Conservation (phyloP, 2,888 invertebrate genomes). For the Lordiphosa fenestrarum region DNA sequence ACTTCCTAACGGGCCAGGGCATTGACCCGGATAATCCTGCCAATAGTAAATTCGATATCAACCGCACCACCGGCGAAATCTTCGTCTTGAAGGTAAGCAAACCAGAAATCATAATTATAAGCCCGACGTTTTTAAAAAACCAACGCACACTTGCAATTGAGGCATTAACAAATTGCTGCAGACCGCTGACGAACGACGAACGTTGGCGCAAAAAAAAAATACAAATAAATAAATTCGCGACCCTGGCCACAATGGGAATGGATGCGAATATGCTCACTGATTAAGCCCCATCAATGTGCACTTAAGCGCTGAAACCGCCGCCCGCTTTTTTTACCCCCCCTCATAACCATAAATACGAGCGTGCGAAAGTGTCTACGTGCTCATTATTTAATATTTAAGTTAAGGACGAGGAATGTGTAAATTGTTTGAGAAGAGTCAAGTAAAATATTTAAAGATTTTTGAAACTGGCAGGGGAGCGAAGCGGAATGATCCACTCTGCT, state of each 20-base stretch:
- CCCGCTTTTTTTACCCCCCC: not conserved
- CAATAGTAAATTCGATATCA: constrained; percentile 98
- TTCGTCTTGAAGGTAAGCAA: constrained; percentile 92
- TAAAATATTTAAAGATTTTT: too few relatives aligned
- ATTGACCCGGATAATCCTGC: constrained; percentile 97
- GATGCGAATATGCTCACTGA: constrained; percentile 43
- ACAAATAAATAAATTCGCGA: constrained; percentile 15
- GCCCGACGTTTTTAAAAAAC: constrained; percentile 13
- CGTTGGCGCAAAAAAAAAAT: constrained; percentile 18
- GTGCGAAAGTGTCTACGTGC: constrained; percentile 40
- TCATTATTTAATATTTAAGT: constrained; percentile 63
- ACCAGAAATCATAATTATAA: not conserved
- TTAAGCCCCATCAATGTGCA: constrained; percentile 54
- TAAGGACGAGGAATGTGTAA: constrained; percentile 11
- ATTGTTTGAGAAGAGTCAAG: too few relatives aligned
- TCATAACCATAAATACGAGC: constrained; percentile 22
- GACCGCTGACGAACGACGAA: constrained; percentile 25
- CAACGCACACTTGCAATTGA: constrained; percentile 33
- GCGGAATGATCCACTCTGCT: too few relatives aligned
- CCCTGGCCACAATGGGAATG: constrained; percentile 33
- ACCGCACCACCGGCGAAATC: constrained; percentile 96
- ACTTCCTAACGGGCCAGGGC: constrained; percentile 96
- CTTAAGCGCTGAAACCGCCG: constrained; percentile 38
- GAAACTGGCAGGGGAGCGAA: too few relatives aligned
- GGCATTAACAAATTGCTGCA: constrained; percentile 47